Base-by-base conservation (phyloP, 2,888 invertebrate species). In the Coelopa pilipes region DNA sequence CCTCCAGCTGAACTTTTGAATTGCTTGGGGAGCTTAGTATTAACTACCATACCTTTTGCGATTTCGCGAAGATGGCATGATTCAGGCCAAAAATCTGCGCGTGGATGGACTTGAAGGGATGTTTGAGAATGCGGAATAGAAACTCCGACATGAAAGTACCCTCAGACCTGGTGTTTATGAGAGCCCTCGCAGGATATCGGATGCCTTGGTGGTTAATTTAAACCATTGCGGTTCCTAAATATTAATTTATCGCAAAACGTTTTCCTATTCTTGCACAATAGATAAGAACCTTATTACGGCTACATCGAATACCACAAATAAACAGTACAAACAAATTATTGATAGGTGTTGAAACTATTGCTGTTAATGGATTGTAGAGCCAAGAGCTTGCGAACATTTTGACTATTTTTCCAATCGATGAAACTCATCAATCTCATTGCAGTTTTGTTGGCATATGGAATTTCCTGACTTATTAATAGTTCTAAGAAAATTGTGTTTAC, bases 321-420 rank as follows among this genome's bases (percentile, higher is more conserved):
- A 12, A 99, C 83, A 0, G 94, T 0, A 99, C 96, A 49, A 98
- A 89, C 77, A 94, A 91, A 66, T 95, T 93, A 17, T 96, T 99
- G 0, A 99, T 99, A 81, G 99, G 90, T 0, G 97, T 96, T 0
- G 97, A 95, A 78, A 99, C 96, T 0, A 94, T 92, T 59, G 97
- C 92, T 13, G 96, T 93, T 75, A 99, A 85, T 0, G 99, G 99
- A 89, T 99, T 99, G 82, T 97, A 97, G 0, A 99, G 89, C 99
- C 99, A 99, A 65, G 93, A 85, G 12, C 91, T 88, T 57, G 92
- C 90, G 65, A 90, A 89, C 4, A 86, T 77, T 74, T 89, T 84
- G 0, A 89, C 87, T 24, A 83, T 45, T 80, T 79, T 45, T 81
- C 78, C 1, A 80, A 79, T 0, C 80, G 78, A 69, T 81, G 81